Percentiles rank a stretch among this genome's conserved stretches.
Evolutionary conservation across 92 coral and sea anemone species (phyloP).

Genomic region (Isaurus tuberculatus): DNA sequence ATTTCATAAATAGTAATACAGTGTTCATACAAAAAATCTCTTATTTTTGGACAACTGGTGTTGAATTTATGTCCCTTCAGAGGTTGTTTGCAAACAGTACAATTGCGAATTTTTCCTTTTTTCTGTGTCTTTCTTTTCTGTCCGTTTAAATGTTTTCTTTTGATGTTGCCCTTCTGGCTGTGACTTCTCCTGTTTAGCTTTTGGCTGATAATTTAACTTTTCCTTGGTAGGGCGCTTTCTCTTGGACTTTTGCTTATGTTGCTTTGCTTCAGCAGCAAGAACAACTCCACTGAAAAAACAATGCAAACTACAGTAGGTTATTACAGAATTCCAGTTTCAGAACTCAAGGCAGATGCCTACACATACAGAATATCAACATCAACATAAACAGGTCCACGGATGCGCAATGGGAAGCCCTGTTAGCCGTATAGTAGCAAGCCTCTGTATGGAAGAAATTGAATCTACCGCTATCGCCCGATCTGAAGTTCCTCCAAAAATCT

Average conservation of each 20-base stretch:
- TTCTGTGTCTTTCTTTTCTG: not conserved
- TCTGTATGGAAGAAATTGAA: too few relatives aligned
- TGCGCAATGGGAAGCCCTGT: too few relatives aligned
- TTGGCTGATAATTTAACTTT: not conserved
- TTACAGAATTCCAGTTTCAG: not conserved
- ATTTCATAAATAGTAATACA: too few relatives aligned
- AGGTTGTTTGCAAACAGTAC: constrained; percentile 27
- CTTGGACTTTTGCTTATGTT: constrained; percentile 5
- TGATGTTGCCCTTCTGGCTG: constrained; percentile 11
- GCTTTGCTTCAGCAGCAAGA: constrained; percentile 19
- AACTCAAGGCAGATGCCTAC: not conserved
- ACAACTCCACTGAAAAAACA: constrained; percentile 27
- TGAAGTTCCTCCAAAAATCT: too few relatives aligned
- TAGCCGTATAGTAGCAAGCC: too few relatives aligned
- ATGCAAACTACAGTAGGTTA: not conserved
- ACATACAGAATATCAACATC: not conserved
- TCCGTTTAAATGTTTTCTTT: not conserved
- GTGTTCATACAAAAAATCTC: constrained; percentile 13
- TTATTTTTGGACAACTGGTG: constrained; percentile 21
- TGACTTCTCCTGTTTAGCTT: constrained; percentile 7
- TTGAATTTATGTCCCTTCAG: constrained; percentile 29
- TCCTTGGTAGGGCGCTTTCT: not conserved
- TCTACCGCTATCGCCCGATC: too few relatives aligned
- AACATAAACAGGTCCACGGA: too few relatives aligned
- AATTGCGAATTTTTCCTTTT: constrained; percentile 20